Base-by-base conservation (phyloP, 2,888 invertebrate genomes). In the Hypomecis punctinalis region DNA sequence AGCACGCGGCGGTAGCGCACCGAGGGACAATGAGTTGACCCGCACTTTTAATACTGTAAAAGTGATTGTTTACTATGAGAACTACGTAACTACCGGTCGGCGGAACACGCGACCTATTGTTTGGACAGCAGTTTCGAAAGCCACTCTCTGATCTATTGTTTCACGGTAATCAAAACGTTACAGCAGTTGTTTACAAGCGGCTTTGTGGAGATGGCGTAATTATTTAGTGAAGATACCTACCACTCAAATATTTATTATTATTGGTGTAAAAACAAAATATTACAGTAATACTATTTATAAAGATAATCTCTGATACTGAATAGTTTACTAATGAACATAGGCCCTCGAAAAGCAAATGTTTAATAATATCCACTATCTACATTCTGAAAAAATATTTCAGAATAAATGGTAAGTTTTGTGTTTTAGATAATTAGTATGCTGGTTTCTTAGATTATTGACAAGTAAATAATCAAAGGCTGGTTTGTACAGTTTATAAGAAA, bases 1-100 rank as follows among this genome's bases (percentile, higher is more conserved):
- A 37, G n/a, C 10, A 42, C 7, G 35, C 57, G 71, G 68, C 67
- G 57, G 71, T 68, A 70, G 69, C 66, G 73, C 67, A 75, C 68
- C 64, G 73, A 64, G 72, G 71, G 80, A 85, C 85, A 85, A 85
- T 84, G 78, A 79, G 70, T 79, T 85, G 85, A 86, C 86, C 85
- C 80, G 77, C 73, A 82, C 79, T 81, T 79, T 57, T 79, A 82
- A 80, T 83, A 80, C 79, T 76, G 81, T 80, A 83, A 81, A 83
- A 81, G 81, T 78, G 81, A 88, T 89, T 89, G 89, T 88, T 89
- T 88, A 86, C 82, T 81, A 84, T 82, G 83, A 78, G 84, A 85
- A 82, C 77, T 80, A 77, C 77, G 81, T 82, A 79, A 80, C 80
- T 78, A 77, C 81, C 75, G 78, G 74, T 68, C 71, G 70, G 69